Evolutionary conservation across 2,113 vertebrate genomes (phyloP).

Genomic region (Lophotis ruficrista): DNA sequence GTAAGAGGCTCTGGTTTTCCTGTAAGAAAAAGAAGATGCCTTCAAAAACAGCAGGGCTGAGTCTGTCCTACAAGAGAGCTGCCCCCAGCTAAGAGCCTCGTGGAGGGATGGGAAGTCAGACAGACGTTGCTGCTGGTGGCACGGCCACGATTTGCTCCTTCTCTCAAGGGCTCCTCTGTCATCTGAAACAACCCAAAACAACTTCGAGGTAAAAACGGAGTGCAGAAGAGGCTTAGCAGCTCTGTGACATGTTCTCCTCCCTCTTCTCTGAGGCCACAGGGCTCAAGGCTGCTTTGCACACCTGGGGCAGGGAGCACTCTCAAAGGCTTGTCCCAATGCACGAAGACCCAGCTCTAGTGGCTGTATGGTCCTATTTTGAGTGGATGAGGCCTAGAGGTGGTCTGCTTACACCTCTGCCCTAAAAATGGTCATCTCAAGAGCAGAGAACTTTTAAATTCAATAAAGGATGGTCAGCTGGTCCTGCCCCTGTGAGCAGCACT

Average conservation of each 20-base stretch:
- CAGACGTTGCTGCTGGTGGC: not conserved
- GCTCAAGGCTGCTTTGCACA: not conserved
- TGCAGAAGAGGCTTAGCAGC: not conserved
- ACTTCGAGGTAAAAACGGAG: not conserved
- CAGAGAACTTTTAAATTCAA: not conserved
- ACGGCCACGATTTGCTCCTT: fast-evolving
- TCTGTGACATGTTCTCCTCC: not conserved
- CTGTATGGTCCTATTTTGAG: too few species aligned
- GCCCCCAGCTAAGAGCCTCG: fast-evolving
- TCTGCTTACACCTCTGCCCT: not conserved
- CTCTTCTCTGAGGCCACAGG: not conserved
- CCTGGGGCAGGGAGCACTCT: not conserved
- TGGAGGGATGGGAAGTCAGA: not conserved
- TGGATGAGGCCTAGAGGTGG: not conserved
- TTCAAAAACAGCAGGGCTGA: not conserved
- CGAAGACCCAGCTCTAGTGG: not conserved
- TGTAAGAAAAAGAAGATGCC: slow-evolving; percentile 49
- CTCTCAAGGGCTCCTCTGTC: not conserved
- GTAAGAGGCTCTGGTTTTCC: slow-evolving; percentile 86
- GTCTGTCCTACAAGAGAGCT: not conserved
- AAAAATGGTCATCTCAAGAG: not conserved
- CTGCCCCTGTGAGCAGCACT: not conserved
- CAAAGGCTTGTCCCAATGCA: not conserved
- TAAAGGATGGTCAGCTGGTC: not conserved
- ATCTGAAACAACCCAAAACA: not conserved